These are phyloP conservation scores for Peromyscus aztecus DNA, from an alignment of 2,797 vertebrate species.

Conservation along the genomic window DNA sequence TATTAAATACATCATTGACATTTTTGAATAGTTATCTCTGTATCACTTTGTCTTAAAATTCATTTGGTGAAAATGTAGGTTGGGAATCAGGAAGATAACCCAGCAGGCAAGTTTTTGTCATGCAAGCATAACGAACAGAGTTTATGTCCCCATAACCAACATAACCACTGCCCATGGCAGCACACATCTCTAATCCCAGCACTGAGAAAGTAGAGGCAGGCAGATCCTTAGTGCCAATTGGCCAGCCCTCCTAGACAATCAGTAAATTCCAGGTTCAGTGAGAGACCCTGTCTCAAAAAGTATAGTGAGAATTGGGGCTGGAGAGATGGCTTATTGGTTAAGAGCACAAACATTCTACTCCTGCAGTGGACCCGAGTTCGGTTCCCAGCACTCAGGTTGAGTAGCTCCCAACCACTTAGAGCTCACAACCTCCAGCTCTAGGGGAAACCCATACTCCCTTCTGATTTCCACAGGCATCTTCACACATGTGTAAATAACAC, in stretches of 20 bases:
- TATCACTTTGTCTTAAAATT: constrained; percentile 2
- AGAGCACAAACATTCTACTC: not conserved
- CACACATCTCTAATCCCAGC: not conserved
- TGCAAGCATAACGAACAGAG: not conserved
- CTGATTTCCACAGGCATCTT: not conserved
- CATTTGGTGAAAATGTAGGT: not conserved
- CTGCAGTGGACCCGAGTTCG: not conserved
- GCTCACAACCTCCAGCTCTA: not conserved
- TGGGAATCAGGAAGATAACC: not conserved
- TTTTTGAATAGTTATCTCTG: not conserved
- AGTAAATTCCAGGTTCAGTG: not conserved
- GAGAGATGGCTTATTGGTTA: not conserved
- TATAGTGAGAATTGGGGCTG: not conserved
- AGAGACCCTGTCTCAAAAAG: not conserved
- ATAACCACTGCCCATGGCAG: not conserved
- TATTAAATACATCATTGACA: not conserved
- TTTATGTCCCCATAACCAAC: not conserved
- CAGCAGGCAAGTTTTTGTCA: not conserved
- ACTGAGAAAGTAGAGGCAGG: not conserved
- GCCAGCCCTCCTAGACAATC: not conserved
- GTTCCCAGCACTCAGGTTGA: not conserved
- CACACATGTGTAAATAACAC: too few species aligned
- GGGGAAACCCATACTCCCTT: not conserved
- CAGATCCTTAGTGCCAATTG: not conserved
- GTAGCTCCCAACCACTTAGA: not conserved